These are phyloP conservation scores for Gryllus longicercus DNA, from an alignment of 2,888 invertebrate species.

Conservation along the genomic window DNA sequence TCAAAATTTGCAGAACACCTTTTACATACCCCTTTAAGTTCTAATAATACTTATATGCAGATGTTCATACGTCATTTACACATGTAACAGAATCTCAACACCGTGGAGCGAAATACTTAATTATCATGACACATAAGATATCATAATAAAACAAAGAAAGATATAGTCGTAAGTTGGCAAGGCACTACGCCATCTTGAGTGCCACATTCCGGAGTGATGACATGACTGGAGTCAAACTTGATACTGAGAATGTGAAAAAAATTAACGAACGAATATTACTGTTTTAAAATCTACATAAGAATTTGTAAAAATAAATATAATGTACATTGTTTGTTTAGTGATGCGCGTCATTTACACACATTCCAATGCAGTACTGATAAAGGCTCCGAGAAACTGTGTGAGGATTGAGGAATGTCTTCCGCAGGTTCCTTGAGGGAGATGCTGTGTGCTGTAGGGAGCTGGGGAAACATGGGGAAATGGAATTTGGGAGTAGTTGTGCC, in stretches of 20 bases:
- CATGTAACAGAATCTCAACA: not conserved
- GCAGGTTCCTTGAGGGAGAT: no score
- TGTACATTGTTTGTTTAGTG: no score
- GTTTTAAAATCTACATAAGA: no score
- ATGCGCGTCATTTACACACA: no score
- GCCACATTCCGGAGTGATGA: conserved; percentile 59
- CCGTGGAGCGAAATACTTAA: not conserved
- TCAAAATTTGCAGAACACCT: not conserved
- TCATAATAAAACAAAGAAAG: conserved; percentile 39
- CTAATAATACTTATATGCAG: not conserved
- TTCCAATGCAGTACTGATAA: no score
- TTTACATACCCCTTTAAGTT: not conserved
- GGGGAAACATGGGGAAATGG: no score
- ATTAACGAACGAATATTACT: no score
- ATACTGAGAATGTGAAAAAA: not conserved
- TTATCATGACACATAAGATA: conserved; percentile 21
- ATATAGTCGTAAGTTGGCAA: conserved; percentile 60
- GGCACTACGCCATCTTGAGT: conserved; percentile 70
- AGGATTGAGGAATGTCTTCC: no score
- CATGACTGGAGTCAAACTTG: conserved; percentile 32
- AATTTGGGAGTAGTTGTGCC: no score
- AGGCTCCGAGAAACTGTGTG: no score
- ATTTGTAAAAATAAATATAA: no score
- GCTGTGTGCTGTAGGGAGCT: no score
- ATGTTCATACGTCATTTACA: not conserved